Conservation (phyloP, 2,888 invertebrate genomes). For the Troglohyphantes excavatus region DNA sequence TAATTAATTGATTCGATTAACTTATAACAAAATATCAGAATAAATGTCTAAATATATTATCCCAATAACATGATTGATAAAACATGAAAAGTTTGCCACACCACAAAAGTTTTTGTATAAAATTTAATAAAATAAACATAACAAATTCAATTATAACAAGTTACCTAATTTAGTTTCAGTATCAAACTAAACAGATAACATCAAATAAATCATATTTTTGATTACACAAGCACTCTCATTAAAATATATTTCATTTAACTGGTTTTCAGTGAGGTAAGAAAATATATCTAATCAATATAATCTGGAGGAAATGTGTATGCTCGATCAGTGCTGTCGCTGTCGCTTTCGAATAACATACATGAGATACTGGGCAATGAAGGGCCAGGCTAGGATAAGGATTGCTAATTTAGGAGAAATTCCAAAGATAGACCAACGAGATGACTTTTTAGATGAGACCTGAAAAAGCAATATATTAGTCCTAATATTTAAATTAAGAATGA, state of each 20-base stretch:
- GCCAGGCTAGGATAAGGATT: constrained; percentile 79
- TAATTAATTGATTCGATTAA: too few species aligned
- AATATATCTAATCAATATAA: constrained; percentile 22
- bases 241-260: constrained; percentile 4
- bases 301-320: not conserved
- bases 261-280: not conserved
- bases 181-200: not conserved
- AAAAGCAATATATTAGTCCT: constrained; percentile 13
- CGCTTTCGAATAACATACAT: constrained; percentile 71
- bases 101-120: not conserved
- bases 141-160: not conserved
- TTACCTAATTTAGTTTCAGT: not conserved
- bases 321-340: constrained; percentile 34
- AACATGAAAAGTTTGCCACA: not conserved
- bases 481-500: not conserved
- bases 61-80: too few species aligned
- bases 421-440: constrained; percentile 74
- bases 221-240: not conserved
- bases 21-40: too few species aligned
- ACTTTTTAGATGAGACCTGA: constrained; percentile 29
- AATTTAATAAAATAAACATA: constrained; percentile 5
- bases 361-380: constrained; percentile 76
- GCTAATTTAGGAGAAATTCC: constrained; percentile 77
- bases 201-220: not conserved
- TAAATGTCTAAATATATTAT: too few species aligned